Percentiles rank a stretch among this genome's conserved stretches.
These are phyloP conservation scores for Campylomormyrus numenius DNA, from an alignment of 2,113 vertebrate species.

Conservation along the genomic window DNA sequence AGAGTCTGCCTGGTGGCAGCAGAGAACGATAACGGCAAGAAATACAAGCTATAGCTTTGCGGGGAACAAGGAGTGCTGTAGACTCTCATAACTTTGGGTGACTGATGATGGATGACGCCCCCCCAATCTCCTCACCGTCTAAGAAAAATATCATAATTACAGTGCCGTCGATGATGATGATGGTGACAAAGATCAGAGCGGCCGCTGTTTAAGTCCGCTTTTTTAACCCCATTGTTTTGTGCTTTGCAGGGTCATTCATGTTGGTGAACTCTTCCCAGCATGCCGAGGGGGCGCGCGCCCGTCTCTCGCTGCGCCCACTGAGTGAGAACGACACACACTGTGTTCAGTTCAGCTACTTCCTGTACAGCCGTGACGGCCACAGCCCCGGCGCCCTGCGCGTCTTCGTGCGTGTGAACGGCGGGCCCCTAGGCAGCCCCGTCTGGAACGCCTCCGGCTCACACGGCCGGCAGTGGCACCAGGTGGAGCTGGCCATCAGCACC, in stretches of 20 bases:
- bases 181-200: neutral
- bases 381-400: conserved; percentile 77
- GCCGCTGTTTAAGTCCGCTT: neutral
- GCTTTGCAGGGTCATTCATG: conserved; percentile 75
- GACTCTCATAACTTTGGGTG: neutral
- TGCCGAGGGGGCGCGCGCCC: conserved; percentile 71
- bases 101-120: neutral
- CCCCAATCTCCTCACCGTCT: neutral
- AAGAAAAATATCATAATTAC: neutral
- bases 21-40: neutral
- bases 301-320: conserved; percentile 76
- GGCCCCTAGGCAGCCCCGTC: conserved; percentile 74
- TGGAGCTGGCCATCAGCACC: conserved; percentile 87
- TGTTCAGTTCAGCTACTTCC: conserved; percentile 95
- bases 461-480: conserved; percentile 87
- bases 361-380: conserved; percentile 82
- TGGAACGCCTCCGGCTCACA: conserved; percentile 86
- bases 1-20: neutral
- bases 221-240: neutral
- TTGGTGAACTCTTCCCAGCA: conserved; percentile 91
- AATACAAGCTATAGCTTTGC: neutral
- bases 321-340: conserved; percentile 97
- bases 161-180: neutral
- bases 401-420: conserved; percentile 79
- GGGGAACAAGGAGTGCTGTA: neutral